Evolutionary conservation across 2,113 vertebrate genomes (phyloP), one percentile per base, ranked within the genome.

Genomic region (Microtus ochrogaster): DNA sequence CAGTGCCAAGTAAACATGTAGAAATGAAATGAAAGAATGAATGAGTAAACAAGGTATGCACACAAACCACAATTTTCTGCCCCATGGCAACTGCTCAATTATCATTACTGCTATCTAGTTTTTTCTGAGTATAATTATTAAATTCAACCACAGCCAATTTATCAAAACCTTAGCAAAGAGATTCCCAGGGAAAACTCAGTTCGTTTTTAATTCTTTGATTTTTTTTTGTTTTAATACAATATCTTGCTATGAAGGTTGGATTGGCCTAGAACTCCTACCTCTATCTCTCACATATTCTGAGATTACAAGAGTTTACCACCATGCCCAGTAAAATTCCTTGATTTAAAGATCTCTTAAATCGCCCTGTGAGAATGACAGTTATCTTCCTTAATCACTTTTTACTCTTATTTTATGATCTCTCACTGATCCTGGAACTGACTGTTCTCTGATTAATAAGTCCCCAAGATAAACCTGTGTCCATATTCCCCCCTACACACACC

Each of bases 41-140:
- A 83, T n/a, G 26, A 47, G 39, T 58, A 22, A 84, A 30, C 63
- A 90, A 89, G 61, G 82, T 36, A 72, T 11, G 39, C 28, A 87
- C 6, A 72, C 73, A 91, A 70, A 82, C 33, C 82, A 89, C 10
- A 82, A 36, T 16, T 55, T 90, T 47, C 63, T 87, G 63, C 26
- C 26, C 19, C 19, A 47, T 0, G 92, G 70, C 30, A 95, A 78
- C 0, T 58, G 58, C 58, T 58, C 58, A 58, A 58, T 58, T 58
- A 58, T 58, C 58, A 58, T 58, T 58, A 58, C 58, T 58, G 58
- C 19, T 70, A 70, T 17, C 68, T 79, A 82, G 26, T 73, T 85
- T 94, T 39, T 90, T 21, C 47, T 30, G 55, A 84, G 13, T 88
- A 74, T 88, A 66, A 94, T 76, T 92, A 94, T 72, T 55, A 97